These are phyloP conservation scores for Adelosebastes latens DNA, from an alignment of 2,797 vertebrate genomes.

Conservation along the genomic window DNA sequence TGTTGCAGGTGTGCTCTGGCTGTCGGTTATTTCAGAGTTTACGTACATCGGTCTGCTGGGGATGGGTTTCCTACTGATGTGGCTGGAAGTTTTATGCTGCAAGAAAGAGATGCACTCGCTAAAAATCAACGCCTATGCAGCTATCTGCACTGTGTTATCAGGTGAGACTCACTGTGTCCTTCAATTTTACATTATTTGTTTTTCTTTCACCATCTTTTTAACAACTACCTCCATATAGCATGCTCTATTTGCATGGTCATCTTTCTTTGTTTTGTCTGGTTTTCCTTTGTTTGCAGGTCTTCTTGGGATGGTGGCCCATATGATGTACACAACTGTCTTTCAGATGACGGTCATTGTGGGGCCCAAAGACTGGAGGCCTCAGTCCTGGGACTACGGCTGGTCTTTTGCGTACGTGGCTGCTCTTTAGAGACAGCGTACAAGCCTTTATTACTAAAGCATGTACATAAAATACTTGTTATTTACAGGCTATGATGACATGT, in stretches of 20 bases:
- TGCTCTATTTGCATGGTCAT: background rate
- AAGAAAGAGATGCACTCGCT: conserved; percentile 86
- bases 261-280: background rate
- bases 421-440: background rate
- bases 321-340: conserved; percentile 89
- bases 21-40: conserved; percentile 86
- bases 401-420: conserved; percentile 79
- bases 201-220: background rate
- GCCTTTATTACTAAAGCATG: background rate
- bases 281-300: conserved; percentile 70
- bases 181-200: background rate
- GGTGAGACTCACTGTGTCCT: conserved; percentile 65
- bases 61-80: conserved; percentile 89
- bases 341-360: conserved; percentile 88
- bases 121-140: conserved; percentile 89
- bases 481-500: background rate
- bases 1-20: conserved; percentile 83
- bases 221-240: background rate
- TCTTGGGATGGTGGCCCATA: conserved; percentile 88
- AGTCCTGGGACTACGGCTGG: conserved; percentile 84
- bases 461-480: background rate
- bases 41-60: conserved; percentile 87
- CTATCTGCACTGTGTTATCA: conserved; percentile 87
- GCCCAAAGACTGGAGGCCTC: conserved; percentile 88
- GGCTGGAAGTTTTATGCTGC: conserved; percentile 85